Percentiles rank a stretch among this genome's conserved stretches.
These are phyloP conservation scores for Pseudochirops corinnae DNA, from an alignment of 2,797 vertebrate species.

Conservation along the genomic window DNA sequence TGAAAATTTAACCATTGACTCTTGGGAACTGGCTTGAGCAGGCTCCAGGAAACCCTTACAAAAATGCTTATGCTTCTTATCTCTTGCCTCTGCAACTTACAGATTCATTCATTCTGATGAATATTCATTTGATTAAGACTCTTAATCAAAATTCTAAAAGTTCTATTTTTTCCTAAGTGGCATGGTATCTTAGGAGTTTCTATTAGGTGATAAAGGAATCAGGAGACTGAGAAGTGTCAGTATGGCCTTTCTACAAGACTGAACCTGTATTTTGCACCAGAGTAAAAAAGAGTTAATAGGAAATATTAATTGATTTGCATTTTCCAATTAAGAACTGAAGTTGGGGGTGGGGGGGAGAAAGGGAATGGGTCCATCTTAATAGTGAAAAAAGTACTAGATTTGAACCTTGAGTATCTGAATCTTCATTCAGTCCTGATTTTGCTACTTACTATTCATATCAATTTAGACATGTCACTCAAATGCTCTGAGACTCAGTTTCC, in stretches of 20 bases:
- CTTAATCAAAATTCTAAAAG: slow-evolving; percentile 36
- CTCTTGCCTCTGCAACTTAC: slow-evolving; percentile 6
- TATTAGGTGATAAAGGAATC: not conserved
- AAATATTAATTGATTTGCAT: not conserved
- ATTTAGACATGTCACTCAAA: not conserved
- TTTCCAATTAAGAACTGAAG: not conserved
- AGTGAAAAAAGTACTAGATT: not conserved
- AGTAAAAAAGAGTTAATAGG: not conserved
- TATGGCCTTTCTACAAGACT: not conserved
- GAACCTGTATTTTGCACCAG: not conserved
- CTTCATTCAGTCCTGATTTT: not conserved
- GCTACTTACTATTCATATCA: not conserved
- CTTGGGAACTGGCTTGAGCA: not conserved
- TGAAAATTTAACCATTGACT: not conserved
- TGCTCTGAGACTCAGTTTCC: not conserved
- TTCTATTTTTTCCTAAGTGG: slow-evolving; percentile 39
- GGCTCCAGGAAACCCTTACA: not conserved
- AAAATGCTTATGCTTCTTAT: not conserved
- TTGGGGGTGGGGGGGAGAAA: not conserved
- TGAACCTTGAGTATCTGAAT: not conserved
- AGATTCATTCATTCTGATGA: not conserved
- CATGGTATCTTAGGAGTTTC: not conserved
- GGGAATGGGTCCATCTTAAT: not conserved
- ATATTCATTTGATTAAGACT: slow-evolving; percentile 40
- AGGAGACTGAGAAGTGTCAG: not conserved